Base-by-base conservation (phyloP, 2,113 vertebrate species). In the Canis aureus region DNA sequence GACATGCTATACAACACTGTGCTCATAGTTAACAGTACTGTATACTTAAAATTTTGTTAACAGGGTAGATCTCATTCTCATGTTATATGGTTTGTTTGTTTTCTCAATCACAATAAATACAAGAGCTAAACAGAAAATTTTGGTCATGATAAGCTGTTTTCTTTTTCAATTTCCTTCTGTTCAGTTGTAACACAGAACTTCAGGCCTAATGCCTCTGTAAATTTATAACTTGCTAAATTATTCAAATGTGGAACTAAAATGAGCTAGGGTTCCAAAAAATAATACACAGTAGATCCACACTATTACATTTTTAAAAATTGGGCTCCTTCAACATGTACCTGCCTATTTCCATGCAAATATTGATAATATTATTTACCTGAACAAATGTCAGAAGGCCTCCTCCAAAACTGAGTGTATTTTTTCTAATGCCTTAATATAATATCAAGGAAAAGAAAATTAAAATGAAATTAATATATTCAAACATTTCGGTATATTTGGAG, bases 201-300 rank as follows among this genome's bases (percentile, higher is more conserved):
- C 3, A 73, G 5, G 10, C 17, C 19, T 79, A 59, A 32, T 84
- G 55, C 78, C 19, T 84, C 89, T 89, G n/a, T 92, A 64, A 73
- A 43, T 89, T 79, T 83, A 59, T 49, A 79, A 71, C 92, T 80
- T 92, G 62, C 53, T 88, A 64, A 92, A 53, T 88, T 66, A 80
- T 94, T 80, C 29, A 84, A 13, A 83, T 74, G 17, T 60, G 16
- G 17, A 66, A 55, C 15, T 35, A 94, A 76, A 32, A 64, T 25
- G 43, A 88, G 8, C 15, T 38, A 76, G 15, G 15, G n/a, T 81
- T 90, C 51, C 32, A 89, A 67, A 23, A 74, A 92, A 85, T 66
- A 49, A 93, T 73, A 53, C 85, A 91, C 20, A 89, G 10, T 59
- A 86, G 16, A 38, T 85, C 23, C 19, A 38, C 27, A 85, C 51